These are phyloP conservation scores for Pteromalus puparum DNA, from an alignment of 1,140 invertebrate genomes.

Conservation along the genomic window DNA sequence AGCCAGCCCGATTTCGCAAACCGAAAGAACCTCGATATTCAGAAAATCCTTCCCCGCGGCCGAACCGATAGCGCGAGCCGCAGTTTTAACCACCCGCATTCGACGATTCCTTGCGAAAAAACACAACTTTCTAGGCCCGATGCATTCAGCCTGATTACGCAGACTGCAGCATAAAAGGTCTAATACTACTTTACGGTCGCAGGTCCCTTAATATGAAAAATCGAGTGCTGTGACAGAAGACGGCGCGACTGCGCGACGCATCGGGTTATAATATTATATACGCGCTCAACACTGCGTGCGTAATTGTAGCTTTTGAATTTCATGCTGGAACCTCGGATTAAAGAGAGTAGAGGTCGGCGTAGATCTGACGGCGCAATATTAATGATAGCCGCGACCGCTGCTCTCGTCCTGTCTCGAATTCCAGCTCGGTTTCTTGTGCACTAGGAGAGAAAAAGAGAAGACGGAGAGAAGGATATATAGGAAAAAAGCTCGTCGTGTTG, in stretches of 20 bases:
- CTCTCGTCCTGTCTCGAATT: slow-evolving; percentile 50
- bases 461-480: neutral
- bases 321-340: slow-evolving; percentile 50
- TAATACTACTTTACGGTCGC: too few species aligned
- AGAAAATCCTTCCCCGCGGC: too few species aligned
- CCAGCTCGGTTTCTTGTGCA: slow-evolving; percentile 47
- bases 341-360: slow-evolving; percentile 65
- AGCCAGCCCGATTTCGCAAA: too few species aligned
- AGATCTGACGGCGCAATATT: slow-evolving; percentile 69
- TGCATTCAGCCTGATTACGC: too few species aligned
- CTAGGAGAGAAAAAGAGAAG: slow-evolving; percentile 35
- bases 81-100: too few species aligned
- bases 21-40: too few species aligned
- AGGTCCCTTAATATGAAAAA: slow-evolving; percentile 46
- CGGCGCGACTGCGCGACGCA: slow-evolving; percentile 23
- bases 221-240: neutral
- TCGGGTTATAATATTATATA: slow-evolving; percentile 13
- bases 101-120: too few species aligned
- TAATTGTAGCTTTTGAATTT: slow-evolving; percentile 55
- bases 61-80: too few species aligned
- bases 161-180: too few species aligned
- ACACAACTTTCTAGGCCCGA: too few species aligned
- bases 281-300: slow-evolving; percentile 15
- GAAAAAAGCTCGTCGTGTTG: slow-evolving; percentile 23
- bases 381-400: slow-evolving; percentile 61